Base-by-base conservation (phyloP, 2,888 invertebrate species). In the Cheilosia soror region DNA sequence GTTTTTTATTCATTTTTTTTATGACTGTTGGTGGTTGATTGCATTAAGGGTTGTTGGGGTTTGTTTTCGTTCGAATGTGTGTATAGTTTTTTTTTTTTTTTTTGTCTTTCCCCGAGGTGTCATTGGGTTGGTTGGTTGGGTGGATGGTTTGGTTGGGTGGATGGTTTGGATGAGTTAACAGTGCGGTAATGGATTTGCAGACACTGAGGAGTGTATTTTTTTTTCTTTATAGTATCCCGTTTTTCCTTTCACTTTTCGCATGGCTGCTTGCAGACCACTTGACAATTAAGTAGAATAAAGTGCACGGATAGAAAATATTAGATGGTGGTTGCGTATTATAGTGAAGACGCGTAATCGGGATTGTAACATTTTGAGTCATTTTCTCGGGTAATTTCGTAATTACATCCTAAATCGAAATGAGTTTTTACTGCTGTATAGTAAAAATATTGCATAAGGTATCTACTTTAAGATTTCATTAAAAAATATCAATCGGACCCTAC, bases 221-320 rank as follows among this genome's bases (percentile, higher is more conserved):
- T 40, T 62, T 68, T 63, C 53, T 71, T 76, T 63, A 33, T 68
- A 33, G 62, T 62, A 76, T 55, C 58, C 76, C 65, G 60, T 72
- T 55, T 73, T 71, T 75, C 65, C 66, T 84, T 80, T 84, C 66
- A 84, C 66, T 84, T 84, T 76, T 79, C 69, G 53, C 71, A 80
- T 84, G 84, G 71, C 65, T 80, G 69, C 69, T 71, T 69, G 84
- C 60, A 84, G 84, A 84, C 84, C 62, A 84, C 84, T 84, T 84
- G 79, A 84, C 79, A 75, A 75, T 84, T 65, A 76, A 71, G 53
- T 76, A 51, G 69, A 76, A 76, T 71, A 60, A 71, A 51, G 58
- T 66, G 76, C 75, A 57, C 49, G 49, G 42, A 29, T 53, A 29
- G 31, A 13, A 9, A 37, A 20, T 25, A 7, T 44, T 53, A 47